Evolutionary conservation across 2,113 vertebrate species (phyloP), one percentile per base, ranked within the genome.

Genomic region (Nipponia nippon): DNA sequence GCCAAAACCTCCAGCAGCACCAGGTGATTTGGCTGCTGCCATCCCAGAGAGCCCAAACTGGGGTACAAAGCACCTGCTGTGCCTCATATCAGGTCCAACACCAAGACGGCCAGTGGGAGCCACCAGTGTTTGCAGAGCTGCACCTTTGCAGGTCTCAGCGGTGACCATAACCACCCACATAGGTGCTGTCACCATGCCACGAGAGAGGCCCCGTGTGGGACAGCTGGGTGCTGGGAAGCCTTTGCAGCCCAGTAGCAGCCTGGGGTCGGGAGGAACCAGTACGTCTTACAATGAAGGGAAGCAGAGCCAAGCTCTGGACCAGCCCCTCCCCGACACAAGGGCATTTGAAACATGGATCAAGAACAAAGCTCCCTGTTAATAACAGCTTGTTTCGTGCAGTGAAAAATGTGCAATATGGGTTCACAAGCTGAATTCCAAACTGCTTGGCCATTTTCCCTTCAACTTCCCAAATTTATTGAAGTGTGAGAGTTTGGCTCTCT

Each of bases 331-430:
- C 7, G 1, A 65, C 52, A 83, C 75, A 61, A 80, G 52, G 52
- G 11, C 73, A 72, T 91, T 94, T 93, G 73, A 96, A 94, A 90
- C 13, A 9, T 85, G 87, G 78, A 88, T 59, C 65, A 84, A 91
- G 95, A 97, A 91, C 95, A 96, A 97, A 96, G 93, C 27, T 5
- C 69, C 25, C 47, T 62, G 61, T 79, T 95, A 96, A 79, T 87
- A 91, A 61, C 56, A 85, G 70, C 53, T 87, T 72, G 82, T 85
- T 91, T 91, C 0, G 0, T 52, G 66, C 40, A 3, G 49, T 88
- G 84, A 89, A 94, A 92, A 85, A 56, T 34, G 14, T 69, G 85
- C 65, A 88, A 76, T 89, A 82, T 49, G 50, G 78, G 40, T 47
- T 93, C 89, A 72, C 78, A 82, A 95, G 27, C 92, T 88, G 81